These are phyloP conservation scores for Pogonocherus hispidulus DNA, from an alignment of 2,888 invertebrate species.

Conservation along the genomic window DNA sequence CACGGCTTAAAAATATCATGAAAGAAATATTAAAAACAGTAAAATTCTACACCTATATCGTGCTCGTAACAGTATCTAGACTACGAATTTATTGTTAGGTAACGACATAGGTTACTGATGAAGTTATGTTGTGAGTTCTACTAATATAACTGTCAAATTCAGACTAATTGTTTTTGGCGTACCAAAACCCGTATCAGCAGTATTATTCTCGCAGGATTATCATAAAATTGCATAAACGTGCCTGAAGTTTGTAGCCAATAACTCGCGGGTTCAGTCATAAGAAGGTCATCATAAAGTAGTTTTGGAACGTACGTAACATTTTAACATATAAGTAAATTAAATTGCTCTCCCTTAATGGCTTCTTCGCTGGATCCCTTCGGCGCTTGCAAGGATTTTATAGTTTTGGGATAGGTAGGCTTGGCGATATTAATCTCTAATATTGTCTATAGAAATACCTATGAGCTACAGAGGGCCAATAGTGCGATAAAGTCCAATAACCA, in stretches of 20 bases:
- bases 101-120: conserved; percentile 32
- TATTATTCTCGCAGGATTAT: conserved; percentile 24
- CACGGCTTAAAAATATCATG: too few relatives aligned
- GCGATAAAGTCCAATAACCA: too few relatives aligned
- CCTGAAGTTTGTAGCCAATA: conserved; percentile 18
- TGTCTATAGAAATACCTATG: background rate
- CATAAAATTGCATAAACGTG: conserved; percentile 33
- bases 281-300: conserved; percentile 16
- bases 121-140: conserved; percentile 32
- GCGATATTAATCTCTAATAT: background rate
- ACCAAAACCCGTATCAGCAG: conserved; percentile 38
- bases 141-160: conserved; percentile 44
- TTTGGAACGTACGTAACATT: conserved; percentile 10
- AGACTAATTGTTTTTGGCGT: conserved; percentile 44
- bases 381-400: background rate
- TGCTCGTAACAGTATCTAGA: background rate
- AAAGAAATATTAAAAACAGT: too few relatives aligned
- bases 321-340: conserved; percentile 8
- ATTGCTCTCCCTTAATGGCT: background rate
- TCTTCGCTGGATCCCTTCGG: background rate
- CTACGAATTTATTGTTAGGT: conserved; percentile 23
- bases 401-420: background rate
- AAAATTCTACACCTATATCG: too few relatives aligned
- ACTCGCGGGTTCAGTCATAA: conserved; percentile 2
- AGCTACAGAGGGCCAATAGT: too few relatives aligned